Evolutionary conservation across 2,113 vertebrate species (phyloP).

Genomic region (Pachyramphus minor): DNA sequence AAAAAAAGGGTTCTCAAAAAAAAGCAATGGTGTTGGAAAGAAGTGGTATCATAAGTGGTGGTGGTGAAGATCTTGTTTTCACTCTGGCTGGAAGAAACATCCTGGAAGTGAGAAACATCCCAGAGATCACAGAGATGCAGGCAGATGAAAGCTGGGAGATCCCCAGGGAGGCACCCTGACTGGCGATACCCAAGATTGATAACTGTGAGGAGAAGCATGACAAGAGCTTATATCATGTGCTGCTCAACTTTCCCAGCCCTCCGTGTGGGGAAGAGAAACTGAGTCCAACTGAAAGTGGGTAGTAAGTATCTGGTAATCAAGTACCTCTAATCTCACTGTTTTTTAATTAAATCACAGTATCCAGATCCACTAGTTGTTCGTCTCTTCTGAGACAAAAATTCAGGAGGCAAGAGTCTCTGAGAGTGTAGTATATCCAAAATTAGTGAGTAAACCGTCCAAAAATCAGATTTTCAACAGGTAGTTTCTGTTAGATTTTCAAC

Average conservation of each 20-base stretch:
- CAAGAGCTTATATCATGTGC: neutral
- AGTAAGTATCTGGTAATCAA: neutral
- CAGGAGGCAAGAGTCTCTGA: neutral
- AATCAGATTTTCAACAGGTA: neutral
- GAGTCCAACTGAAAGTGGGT: neutral
- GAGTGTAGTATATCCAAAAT: neutral
- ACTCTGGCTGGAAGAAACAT: neutral
- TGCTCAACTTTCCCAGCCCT: neutral
- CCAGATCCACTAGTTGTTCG: neutral
- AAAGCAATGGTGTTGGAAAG: neutral
- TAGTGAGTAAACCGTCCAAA: neutral
- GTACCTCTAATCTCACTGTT: neutral
- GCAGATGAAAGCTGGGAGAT: neutral
- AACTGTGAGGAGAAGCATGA: neutral
- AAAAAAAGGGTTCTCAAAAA: neutral
- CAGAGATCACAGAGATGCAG: neutral
- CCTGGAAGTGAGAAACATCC: neutral
- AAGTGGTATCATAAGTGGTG: neutral
- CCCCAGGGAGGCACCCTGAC: neutral
- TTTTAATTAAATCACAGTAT: neutral
- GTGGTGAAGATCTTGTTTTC: neutral
- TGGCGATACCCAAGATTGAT: fast-evolving
- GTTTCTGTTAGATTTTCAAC: neutral
- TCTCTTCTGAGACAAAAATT: neutral
- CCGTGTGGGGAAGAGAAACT: neutral